These are phyloP conservation scores for Lates calcarifer DNA, from an alignment of 2,113 vertebrate genomes.

Conservation along the genomic window DNA sequence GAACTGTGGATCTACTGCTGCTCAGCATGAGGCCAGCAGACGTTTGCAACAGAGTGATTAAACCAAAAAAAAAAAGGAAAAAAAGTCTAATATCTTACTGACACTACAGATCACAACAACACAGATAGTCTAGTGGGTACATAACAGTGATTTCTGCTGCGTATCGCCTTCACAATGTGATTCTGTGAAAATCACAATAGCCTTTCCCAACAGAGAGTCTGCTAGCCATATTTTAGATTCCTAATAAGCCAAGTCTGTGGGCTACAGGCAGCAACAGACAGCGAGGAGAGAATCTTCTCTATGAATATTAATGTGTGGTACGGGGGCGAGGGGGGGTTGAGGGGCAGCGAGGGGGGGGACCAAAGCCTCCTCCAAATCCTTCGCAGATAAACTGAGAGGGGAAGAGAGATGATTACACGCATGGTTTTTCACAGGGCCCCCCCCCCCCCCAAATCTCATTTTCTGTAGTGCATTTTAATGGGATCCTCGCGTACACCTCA, in stretches of 20 bases:
- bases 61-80: too few relatives aligned
- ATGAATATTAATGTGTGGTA: constrained; percentile 86
- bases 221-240: constrained; percentile 66
- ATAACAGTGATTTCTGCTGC: background rate
- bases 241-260: constrained; percentile 66
- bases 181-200: constrained; percentile 59
- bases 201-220: constrained; percentile 63
- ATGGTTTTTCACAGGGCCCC: constrained; percentile 84
- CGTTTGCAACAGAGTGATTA: background rate
- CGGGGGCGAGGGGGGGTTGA: constrained; percentile 71
- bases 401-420: constrained; percentile 85
- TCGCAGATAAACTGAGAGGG: constrained; percentile 82
- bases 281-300: constrained; percentile 75
- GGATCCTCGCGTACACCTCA: constrained; percentile 70
- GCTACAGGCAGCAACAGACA: constrained; percentile 77
- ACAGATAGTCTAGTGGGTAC: background rate
- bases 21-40: background rate
- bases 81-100: background rate
- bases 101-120: background rate
- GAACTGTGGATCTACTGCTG: constrained; percentile 1
- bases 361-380: constrained; percentile 82
- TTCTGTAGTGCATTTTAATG: constrained; percentile 86
- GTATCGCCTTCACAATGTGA: constrained; percentile 27
- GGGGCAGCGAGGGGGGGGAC: constrained; percentile 61
- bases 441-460: constrained; percentile 84